A percentile compares a stretch with the other conserved stretches of the same genome.
phyloP scores from a whole-genome alignment of 2,113 vertebrate genomes.

The Corythaeola cristata region DNA sequence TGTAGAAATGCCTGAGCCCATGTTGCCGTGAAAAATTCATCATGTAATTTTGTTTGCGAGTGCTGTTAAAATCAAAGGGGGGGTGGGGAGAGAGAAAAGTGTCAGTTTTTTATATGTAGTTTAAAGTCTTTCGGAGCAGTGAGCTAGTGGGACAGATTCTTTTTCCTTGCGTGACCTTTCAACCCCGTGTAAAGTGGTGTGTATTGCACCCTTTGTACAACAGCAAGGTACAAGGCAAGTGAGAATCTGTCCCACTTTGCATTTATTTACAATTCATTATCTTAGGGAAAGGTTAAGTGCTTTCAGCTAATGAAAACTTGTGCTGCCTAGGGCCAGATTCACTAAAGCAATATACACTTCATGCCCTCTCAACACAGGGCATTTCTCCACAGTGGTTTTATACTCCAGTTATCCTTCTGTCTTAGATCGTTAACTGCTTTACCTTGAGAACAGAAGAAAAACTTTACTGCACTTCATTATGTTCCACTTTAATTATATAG shows the following conservation, averaged over 20 bases:
- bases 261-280: neutral
- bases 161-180: neutral
- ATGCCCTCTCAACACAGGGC: neutral
- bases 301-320: neutral
- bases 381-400: neutral
- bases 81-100: neutral
- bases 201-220: neutral
- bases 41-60: constrained; percentile 99
- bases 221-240: neutral
- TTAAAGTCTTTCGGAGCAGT: neutral
- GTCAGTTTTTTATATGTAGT: constrained; percentile 48
- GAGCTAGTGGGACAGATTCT: constrained; percentile 11
- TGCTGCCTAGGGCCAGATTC: constrained; percentile 38
- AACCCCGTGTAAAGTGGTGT: neutral
- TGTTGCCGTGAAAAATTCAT: constrained; percentile 99
- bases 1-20: constrained; percentile 96
- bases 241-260: constrained; percentile 22
- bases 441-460: neutral
- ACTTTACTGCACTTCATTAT: neutral
- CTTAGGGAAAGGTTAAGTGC: neutral
- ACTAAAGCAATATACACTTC: constrained; percentile 25
- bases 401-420: neutral
- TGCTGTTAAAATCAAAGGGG: constrained; percentile 82
- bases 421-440: neutral
- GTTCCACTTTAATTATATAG: neutral